Percentiles rank a stretch among this genome's conserved stretches.
Conservation (phyloP, 2,888 invertebrate species). For the Gastracanthus pulcherrimus region DNA sequence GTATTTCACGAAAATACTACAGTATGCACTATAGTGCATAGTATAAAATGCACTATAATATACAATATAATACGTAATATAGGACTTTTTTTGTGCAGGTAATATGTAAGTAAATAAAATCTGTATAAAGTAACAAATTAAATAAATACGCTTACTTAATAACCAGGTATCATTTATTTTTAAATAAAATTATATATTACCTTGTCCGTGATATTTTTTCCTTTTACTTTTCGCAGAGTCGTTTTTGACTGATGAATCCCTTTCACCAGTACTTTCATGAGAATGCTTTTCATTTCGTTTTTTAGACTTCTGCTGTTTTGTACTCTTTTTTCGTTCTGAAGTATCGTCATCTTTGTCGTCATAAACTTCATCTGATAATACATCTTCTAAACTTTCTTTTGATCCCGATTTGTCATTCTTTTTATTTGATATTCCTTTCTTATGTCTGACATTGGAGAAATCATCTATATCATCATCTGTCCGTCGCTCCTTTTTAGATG, state of each 20-base stretch:
- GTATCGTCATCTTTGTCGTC: slow-evolving; percentile 49
- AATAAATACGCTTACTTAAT: too few relatives aligned
- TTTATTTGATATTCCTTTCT: slow-evolving; percentile 28
- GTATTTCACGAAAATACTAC: too few relatives aligned
- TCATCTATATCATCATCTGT: slow-evolving; percentile 52
- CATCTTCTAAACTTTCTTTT: slow-evolving; percentile 42
- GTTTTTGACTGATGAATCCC: slow-evolving; percentile 40
- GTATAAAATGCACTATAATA: too few relatives aligned
- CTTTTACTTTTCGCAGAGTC: slow-evolving; percentile 3
- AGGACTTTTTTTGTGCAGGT: too few relatives aligned
- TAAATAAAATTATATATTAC: too few relatives aligned
- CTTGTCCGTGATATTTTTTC: slow-evolving; percentile 15
- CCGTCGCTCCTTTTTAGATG: slow-evolving; percentile 21
- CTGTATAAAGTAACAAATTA: too few relatives aligned
- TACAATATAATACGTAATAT: too few relatives aligned
- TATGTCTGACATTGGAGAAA: slow-evolving; percentile 49
- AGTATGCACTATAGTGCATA: too few relatives aligned
- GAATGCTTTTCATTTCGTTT: slow-evolving; percentile 48
- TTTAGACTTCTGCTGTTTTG: slow-evolving; percentile 34
- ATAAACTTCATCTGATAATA: slow-evolving; percentile 44
- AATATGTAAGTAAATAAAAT: too few relatives aligned
- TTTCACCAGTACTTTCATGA: slow-evolving; percentile 20
- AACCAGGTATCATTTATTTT: too few relatives aligned
- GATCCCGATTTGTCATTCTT: slow-evolving; percentile 43
- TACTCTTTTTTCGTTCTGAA: slow-evolving; percentile 22